Conservation (phyloP, 2,113 vertebrate genomes). For the Callopanchax toddi region DNA sequence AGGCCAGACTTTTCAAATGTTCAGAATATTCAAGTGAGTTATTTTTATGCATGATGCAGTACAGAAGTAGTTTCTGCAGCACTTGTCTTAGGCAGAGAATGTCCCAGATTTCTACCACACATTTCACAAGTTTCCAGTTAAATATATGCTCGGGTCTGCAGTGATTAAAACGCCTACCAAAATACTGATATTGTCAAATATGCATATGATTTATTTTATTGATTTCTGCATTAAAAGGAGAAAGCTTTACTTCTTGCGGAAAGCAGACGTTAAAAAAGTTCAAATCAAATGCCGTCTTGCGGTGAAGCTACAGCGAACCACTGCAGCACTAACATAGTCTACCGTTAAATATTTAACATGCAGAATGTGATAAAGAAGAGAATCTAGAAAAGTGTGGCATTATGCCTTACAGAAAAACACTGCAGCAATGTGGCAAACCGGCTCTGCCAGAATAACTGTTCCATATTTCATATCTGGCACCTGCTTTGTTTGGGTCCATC, state of each 20-base stretch:
- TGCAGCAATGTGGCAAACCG: slow-evolving; percentile 9
- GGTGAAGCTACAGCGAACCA: neutral
- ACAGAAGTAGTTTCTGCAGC: slow-evolving; percentile 14
- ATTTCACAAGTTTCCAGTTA: slow-evolving; percentile 19
- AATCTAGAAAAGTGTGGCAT: neutral
- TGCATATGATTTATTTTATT: neutral
- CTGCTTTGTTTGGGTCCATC: slow-evolving; percentile 6
- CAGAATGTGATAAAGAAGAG: neutral
- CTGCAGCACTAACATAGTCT: neutral
- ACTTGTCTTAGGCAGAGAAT: slow-evolving; percentile 16
- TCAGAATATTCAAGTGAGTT: slow-evolving; percentile 31
- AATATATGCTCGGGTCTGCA: slow-evolving; percentile 6
- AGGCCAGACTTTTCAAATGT: slow-evolving; percentile 12
- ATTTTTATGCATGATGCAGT: slow-evolving; percentile 23
- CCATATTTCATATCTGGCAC: slow-evolving; percentile 24
- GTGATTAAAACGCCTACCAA: neutral
- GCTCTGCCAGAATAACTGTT: neutral
- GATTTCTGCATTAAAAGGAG: neutral
- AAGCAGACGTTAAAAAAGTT: neutral
- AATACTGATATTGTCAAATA: neutral
- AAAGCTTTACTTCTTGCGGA: neutral
- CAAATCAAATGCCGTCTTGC: neutral
- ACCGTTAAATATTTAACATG: neutral
- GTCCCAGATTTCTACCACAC: slow-evolving; percentile 25
- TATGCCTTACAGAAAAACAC: neutral